Evolutionary conservation across 2,888 invertebrate genomes (phyloP).

Genomic region (Boloria euphrosyne): DNA sequence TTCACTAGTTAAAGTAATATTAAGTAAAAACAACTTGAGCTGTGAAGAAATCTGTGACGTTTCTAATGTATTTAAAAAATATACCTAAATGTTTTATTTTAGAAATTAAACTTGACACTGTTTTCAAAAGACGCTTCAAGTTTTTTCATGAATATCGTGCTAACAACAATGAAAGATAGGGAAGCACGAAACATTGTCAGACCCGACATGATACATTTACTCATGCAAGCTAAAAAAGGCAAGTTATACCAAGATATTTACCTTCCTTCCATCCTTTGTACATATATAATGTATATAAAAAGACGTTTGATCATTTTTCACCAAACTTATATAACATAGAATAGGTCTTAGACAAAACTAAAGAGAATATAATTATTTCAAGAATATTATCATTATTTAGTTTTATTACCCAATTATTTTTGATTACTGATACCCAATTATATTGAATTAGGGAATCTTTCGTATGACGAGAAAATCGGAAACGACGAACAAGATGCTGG

Average conservation of each 20-base stretch:
- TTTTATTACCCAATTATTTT: too few species aligned
- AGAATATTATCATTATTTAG: too few species aligned
- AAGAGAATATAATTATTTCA: too few species aligned
- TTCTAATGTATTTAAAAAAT: too few species aligned
- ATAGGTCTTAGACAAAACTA: too few species aligned
- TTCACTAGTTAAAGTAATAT: background rate
- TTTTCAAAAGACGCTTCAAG: slow-evolving; percentile 43
- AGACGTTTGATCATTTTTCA: too few species aligned
- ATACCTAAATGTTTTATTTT: slow-evolving; percentile 21
- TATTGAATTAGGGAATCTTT: slow-evolving; percentile 49
- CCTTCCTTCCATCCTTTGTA: background rate
- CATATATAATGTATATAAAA: background rate
- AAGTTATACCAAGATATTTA: slow-evolving; percentile 28
- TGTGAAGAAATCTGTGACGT: too few species aligned
- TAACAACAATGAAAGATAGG: slow-evolving; percentile 62
- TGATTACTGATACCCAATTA: too few species aligned
- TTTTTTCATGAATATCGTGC: slow-evolving; percentile 63
- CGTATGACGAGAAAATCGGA: slow-evolving; percentile 48
- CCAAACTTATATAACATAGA: too few species aligned
- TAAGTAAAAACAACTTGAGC: background rate
- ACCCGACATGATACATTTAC: slow-evolving; percentile 77
- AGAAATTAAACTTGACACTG: slow-evolving; percentile 47
- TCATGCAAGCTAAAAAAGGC: slow-evolving; percentile 75
- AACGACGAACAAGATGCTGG: slow-evolving; percentile 50
- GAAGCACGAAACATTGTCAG: slow-evolving; percentile 58